Evolutionary conservation across 2,888 invertebrate species (phyloP).

Genomic region (Campoletis raptor): DNA sequence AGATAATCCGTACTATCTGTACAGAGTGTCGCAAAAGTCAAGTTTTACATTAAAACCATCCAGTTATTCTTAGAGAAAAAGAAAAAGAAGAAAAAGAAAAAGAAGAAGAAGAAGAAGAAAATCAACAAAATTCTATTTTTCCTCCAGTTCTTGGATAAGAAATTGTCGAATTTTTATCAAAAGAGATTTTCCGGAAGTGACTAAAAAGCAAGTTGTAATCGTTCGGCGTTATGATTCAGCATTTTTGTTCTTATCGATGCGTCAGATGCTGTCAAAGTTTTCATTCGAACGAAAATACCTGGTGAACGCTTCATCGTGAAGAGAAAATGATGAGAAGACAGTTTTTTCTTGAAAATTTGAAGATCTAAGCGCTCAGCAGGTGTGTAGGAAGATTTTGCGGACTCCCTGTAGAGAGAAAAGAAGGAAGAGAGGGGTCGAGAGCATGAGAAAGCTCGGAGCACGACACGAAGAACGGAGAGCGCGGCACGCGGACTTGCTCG

Average conservation of each 20-base stretch:
- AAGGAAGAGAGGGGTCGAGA: slow-evolving; percentile 50
- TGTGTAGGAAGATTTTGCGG: background rate
- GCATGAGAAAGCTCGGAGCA: slow-evolving; percentile 69
- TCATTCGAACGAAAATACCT: background rate
- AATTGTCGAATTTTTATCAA: too few species aligned
- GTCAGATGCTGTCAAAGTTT: background rate
- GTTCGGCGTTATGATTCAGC: too few species aligned
- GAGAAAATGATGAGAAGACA: background rate
- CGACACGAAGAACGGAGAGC: slow-evolving; percentile 68
- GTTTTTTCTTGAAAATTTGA: background rate
- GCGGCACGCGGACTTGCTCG: slow-evolving; percentile 61
- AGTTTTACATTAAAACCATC: background rate
- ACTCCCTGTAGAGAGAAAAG: slow-evolving; percentile 15
- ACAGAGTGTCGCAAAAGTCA: slow-evolving; percentile 17
- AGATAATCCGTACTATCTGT: slow-evolving; percentile 25
- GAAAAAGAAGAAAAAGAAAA: too few species aligned
- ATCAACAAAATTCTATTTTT: background rate
- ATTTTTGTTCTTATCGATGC: background rate
- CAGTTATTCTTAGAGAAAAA: too few species aligned
- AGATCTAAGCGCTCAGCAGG: background rate
- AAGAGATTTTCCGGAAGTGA: too few species aligned
- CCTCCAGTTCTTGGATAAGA: background rate
- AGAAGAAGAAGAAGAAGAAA: background rate
- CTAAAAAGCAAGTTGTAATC: too few species aligned
- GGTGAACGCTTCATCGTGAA: background rate